Evolutionary conservation across 2,113 vertebrate genomes (phyloP), one percentile per base, ranked within the genome.

Genomic region (Greenwoodochromis staneri): DNA sequence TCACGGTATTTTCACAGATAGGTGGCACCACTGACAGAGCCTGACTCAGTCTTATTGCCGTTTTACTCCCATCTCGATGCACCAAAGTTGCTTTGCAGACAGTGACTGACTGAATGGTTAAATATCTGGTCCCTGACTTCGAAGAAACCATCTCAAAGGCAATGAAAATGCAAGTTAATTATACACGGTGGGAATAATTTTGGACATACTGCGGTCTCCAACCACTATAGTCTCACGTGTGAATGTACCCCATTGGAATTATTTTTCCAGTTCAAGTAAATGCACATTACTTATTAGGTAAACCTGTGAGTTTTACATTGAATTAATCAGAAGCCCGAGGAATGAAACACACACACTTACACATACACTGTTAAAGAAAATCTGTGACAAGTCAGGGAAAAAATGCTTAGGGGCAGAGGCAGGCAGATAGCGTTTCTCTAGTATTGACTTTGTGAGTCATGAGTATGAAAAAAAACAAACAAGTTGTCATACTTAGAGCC

Each of bases 401-500:
- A 47, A 85, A 51, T 69, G 36, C 36, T 69, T 21, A 1, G 36
- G 11, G 34, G 36, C 19, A 49, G 5, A 5, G 19, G 83, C 19
- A 80, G 61, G 14, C 45, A 19, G 9, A 45, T 6, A 5, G n/a
- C 3, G 36, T 87, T 34, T 63, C 34, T 31, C 19, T 38, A 21
- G 59, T 47, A 51, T 13, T 51, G 29, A 9, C 47, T 47, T 38
- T 38, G 69, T 31, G 71, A 87, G 53, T 81, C 73, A 38, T 38
- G 76, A 78, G 87, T 42, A 83, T 61, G 31, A 27, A 16, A n/a
- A 14, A 17, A 10, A 3, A 0, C 0, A 8, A 24, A 2, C 53
- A 89, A 88, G 78, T 86, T 83, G 84, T 89, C 84, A 57, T 85
- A 76, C 88, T 82, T 61, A 36, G 80, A 57, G 80, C 45, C 42